Conservation (phyloP, 2,888 invertebrate species). For the Ophioninae sp. region DNA sequence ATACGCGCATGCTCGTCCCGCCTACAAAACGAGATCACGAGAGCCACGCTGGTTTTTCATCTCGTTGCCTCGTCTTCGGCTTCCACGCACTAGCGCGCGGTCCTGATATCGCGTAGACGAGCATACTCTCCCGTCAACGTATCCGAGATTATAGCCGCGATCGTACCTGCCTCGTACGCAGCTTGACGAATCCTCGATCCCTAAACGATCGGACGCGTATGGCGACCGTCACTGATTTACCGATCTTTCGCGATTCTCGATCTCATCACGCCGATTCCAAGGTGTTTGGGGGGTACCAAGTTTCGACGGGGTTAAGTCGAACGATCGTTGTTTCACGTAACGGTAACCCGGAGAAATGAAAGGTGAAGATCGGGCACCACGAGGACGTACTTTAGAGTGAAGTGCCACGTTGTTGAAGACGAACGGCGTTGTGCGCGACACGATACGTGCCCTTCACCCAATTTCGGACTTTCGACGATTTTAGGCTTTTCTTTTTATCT, state of each 20-base stretch:
- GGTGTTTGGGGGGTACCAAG: too few species aligned
- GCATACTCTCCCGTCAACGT: not conserved
- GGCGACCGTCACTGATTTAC: too few species aligned
- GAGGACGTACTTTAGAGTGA: not conserved
- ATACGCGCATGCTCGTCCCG: conserved; percentile 58
- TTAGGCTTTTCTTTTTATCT: not conserved
- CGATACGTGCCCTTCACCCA: not conserved
- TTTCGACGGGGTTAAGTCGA: too few species aligned
- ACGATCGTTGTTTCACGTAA: not conserved
- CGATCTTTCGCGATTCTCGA: too few species aligned
- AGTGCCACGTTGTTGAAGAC: not conserved
- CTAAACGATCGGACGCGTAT: too few species aligned
- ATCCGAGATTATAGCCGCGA: not conserved
- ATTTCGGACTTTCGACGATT: not conserved
- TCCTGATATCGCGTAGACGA: not conserved
- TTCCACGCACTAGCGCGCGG: conserved; percentile 19
- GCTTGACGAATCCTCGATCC: not conserved
- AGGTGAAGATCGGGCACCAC: not conserved
- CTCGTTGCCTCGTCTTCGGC: conserved; percentile 65
- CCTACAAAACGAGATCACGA: conserved; percentile 67
- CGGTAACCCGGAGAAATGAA: not conserved
- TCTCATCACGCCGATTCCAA: too few species aligned
- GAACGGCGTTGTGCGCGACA: not conserved
- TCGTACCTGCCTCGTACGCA: not conserved
- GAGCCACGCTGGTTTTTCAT: conserved; percentile 69